Evolutionary conservation across 2,113 vertebrate genomes (phyloP), one percentile per base, ranked within the genome.

Genomic region (Charadrius vociferus): DNA sequence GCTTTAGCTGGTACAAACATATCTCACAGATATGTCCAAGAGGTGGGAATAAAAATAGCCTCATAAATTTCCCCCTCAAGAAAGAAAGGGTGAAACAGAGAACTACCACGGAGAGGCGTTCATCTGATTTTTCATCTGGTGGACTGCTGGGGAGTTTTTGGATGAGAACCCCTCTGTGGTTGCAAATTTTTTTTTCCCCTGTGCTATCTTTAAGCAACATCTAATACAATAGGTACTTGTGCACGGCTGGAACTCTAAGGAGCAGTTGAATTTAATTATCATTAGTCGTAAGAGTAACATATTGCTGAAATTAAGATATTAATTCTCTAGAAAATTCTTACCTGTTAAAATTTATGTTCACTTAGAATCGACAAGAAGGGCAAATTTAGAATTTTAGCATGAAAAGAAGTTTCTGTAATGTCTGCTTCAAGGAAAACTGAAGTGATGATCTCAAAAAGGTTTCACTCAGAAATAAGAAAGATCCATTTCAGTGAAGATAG

Each of bases 281-380:
- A 26, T 41, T n/a, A 50, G 24, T 32, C 30, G 59, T 20, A 65
- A 55, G 9, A 49, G 29, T 19, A 41, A 23, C 5, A 8, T 52
- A 32, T 29, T 30, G 23, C 62, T 63, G 61, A 86, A 95, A 59
- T 52, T 6, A 50, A 80, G 79, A 65, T 39, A 18, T 56, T 59
- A 21, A 47, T 72, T 49, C 32, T 34, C 14, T 6, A 36, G 27
- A n/a, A 81, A 93, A 84, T 10, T 43, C 61, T 30, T 52, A 50
- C 34, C 12, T 41, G 65, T 47, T 74, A 49, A 26, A 22, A 36
- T 63, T 34, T 22, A 20, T 86, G 78, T 81, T 84, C 3, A 10
- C 71, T 88, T 84, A 21, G 13, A 47, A 14, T 22, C 0, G 0
- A 21, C 10, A 30, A 36, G 22, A 53, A 66, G 18, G n/a, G 32